These are phyloP conservation scores for Maconellicoccus hirsutus DNA, from an alignment of 1,140 invertebrate species.

Conservation along the genomic window DNA sequence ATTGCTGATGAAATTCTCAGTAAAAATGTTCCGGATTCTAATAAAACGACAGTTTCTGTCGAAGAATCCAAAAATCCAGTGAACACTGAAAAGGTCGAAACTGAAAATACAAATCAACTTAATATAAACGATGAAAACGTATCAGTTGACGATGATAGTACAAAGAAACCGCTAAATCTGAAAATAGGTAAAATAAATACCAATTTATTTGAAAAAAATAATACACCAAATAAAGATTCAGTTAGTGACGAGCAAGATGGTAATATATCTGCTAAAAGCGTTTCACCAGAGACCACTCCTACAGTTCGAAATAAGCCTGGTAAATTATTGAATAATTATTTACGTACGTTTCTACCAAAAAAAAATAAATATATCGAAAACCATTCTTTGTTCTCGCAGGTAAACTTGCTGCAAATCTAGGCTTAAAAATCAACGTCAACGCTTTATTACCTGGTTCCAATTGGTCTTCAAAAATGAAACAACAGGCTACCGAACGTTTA, in stretches of 20 bases:
- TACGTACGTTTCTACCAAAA: too few species aligned
- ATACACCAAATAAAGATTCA: neutral
- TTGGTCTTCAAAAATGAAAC: neutral
- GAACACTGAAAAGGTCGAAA: too few species aligned
- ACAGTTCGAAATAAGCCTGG: neutral
- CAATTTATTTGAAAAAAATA: neutral
- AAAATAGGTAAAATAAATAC: neutral
- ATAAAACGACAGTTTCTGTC: neutral
- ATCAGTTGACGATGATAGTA: too few species aligned
- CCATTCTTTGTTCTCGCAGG: neutral
- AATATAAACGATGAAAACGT: neutral
- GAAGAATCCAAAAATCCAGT: neutral
- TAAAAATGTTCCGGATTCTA: too few species aligned
- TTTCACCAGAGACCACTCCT: neutral
- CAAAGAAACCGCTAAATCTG: neutral
- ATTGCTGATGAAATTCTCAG: neutral
- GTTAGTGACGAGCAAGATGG: neutral
- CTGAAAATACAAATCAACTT: neutral
- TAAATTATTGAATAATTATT: neutral
- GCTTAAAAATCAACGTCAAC: neutral
- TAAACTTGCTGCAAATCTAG: neutral
- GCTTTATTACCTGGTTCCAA: neutral
- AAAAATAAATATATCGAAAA: neutral
- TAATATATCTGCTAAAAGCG: neutral
- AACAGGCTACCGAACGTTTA: too few species aligned